phyloP scores from a whole-genome alignment of 2,888 invertebrate genomes.

The Ctena decussata region DNA sequence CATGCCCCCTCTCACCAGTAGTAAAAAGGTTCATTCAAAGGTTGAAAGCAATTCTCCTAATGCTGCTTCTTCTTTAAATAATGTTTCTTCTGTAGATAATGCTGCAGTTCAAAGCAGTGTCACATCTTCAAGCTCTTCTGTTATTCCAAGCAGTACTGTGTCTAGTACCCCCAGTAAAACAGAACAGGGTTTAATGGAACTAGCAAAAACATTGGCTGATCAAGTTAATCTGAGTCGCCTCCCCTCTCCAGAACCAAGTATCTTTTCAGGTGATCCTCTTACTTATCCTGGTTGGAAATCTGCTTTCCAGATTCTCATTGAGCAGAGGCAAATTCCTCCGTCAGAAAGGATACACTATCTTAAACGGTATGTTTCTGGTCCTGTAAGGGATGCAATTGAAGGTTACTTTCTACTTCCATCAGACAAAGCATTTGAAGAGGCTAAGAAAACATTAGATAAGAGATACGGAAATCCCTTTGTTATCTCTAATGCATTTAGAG shows the following conservation, averaged over 20 bases:
- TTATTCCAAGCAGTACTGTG: too few species aligned
- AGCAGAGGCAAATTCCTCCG: conserved; percentile 29
- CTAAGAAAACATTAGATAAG: neutral
- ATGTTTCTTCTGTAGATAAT: too few species aligned
- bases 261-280: conserved; percentile 60
- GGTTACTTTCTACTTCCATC: conserved; percentile 52
- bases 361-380: conserved; percentile 46
- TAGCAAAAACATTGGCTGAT: neutral
- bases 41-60: neutral
- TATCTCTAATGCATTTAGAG: too few species aligned
- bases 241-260: conserved; percentile 47
- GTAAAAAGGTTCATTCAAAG: neutral
- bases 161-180: neutral
- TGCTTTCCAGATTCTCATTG: conserved; percentile 44
- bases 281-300: conserved; percentile 45
- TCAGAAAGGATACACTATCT: conserved; percentile 51
- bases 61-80: neutral
- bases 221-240: conserved; percentile 16
- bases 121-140: too few species aligned
- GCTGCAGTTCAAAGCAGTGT: too few species aligned
- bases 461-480: neutral
- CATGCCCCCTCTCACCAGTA: neutral
- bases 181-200: neutral
- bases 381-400: conserved; percentile 46
- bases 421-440: neutral